These are phyloP conservation scores for Nyctereutes procyonoides DNA, from an alignment of 2,113 vertebrate species.

Conservation along the genomic window DNA sequence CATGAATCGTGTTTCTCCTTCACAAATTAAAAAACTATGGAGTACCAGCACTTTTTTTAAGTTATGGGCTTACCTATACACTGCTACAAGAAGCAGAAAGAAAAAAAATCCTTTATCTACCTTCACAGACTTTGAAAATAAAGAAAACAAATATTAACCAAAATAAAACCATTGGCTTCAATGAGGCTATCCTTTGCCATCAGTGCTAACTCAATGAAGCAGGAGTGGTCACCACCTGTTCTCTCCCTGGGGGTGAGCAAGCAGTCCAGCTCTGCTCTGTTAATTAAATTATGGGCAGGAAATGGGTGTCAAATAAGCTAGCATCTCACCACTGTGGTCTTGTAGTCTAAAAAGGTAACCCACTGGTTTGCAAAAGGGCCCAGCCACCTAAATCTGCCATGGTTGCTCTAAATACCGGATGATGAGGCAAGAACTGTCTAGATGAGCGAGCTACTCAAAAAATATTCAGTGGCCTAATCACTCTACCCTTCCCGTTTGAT, in stretches of 20 bases:
- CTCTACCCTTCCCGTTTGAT: not conserved
- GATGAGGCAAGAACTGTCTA: not conserved
- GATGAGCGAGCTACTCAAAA: not conserved
- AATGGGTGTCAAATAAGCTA: not conserved
- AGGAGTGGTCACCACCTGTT: slow-evolving; percentile 25
- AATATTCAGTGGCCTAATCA: not conserved
- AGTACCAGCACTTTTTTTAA: not conserved
- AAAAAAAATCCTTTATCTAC: slow-evolving; percentile 13
- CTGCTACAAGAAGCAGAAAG: not conserved
- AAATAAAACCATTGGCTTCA: not conserved
- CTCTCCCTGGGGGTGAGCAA: not conserved
- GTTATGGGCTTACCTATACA: not conserved
- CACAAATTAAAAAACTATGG: slow-evolving; percentile 31
- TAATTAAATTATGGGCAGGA: slow-evolving; percentile 32
- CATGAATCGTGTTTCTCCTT: slow-evolving; percentile 21
- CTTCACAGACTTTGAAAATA: slow-evolving; percentile 23
- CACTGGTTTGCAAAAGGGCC: not conserved
- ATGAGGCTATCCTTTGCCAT: not conserved
- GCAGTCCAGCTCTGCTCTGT: not conserved
- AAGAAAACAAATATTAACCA: not conserved
- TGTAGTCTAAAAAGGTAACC: not conserved
- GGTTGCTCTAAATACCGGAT: not conserved
- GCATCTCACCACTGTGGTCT: not conserved
- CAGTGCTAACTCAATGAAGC: not conserved
- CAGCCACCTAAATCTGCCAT: slow-evolving; percentile 1